These are phyloP conservation scores for Rhabdophis nuchalis DNA, from an alignment of 2,797 vertebrate species.

Conservation along the genomic window DNA sequence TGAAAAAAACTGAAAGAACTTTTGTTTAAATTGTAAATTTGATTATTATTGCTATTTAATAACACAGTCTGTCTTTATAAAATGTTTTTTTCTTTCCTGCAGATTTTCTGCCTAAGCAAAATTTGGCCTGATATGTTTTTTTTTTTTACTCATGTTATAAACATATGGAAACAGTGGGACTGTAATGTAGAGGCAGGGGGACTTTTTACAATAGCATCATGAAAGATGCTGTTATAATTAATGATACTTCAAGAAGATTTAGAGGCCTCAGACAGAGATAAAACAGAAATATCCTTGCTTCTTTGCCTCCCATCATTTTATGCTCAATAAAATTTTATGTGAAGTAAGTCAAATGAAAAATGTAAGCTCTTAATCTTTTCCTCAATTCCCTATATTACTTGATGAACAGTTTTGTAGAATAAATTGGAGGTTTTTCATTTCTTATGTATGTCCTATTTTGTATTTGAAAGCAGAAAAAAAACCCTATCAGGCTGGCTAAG, in stretches of 20 bases:
- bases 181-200: conserved; percentile 55
- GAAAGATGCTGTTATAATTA: conserved; percentile 63
- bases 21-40: background rate
- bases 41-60: background rate
- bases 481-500: conserved; percentile 28
- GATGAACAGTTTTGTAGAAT: conserved; percentile 66
- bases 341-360: conserved; percentile 72
- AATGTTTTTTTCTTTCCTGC: conserved; percentile 20
- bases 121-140: conserved; percentile 56
- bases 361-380: conserved; percentile 72
- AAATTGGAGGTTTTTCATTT: conserved; percentile 62
- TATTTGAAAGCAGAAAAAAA: conserved; percentile 55
- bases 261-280: conserved; percentile 67
- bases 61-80: background rate
- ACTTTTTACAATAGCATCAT: conserved; percentile 56
- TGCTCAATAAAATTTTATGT: conserved; percentile 72
- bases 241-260: conserved; percentile 69
- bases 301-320: conserved; percentile 67
- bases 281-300: conserved; percentile 70
- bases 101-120: conserved; percentile 43
- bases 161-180: conserved; percentile 46
- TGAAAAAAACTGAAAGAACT: background rate
- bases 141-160: conserved; percentile 56
- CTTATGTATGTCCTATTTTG: conserved; percentile 51
- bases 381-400: conserved; percentile 65